Percentiles rank a stretch among this genome's conserved stretches.
Evolutionary conservation across 30 jellyfish, hydroid and myxozoan genomes (phyloP).

Genomic region (Aurelia aurita): DNA sequence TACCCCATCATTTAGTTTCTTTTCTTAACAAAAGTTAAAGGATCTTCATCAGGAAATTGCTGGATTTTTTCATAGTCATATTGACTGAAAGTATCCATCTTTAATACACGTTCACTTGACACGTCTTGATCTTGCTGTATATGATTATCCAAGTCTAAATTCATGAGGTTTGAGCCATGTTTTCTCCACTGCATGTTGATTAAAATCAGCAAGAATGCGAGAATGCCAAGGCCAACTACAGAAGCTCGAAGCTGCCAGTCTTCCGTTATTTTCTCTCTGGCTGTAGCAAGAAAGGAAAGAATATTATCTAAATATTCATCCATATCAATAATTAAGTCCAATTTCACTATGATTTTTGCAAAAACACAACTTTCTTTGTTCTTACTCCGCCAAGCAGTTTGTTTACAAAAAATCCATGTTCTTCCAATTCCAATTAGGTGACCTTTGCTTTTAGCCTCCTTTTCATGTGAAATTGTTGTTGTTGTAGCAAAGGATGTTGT

Average conservation of each 20-base stretch:
- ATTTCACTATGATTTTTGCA: too few relatives aligned
- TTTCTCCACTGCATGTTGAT: conserved; percentile 52
- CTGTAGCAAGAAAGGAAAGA: background rate
- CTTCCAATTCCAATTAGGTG: too few relatives aligned
- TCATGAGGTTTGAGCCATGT: conserved; percentile 52
- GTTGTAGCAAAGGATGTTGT: too few relatives aligned
- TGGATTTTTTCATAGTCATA: conserved; percentile 31
- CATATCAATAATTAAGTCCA: too few relatives aligned
- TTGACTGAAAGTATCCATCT: conserved; percentile 8
- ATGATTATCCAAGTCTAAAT: background rate
- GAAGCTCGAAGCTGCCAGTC: conserved; percentile 78
- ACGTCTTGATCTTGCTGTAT: background rate
- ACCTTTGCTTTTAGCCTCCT: too few relatives aligned
- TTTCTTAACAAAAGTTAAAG: conserved; percentile 67
- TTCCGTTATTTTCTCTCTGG: background rate
- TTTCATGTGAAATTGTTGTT: too few relatives aligned
- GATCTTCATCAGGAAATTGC: conserved; percentile 69
- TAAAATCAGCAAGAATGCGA: conserved; percentile 21
- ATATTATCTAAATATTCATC: too few relatives aligned
- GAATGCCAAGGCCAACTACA: conserved; percentile 14
- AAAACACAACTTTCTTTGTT: too few relatives aligned
- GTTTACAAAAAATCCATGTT: too few relatives aligned
- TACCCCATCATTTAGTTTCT: too few relatives aligned
- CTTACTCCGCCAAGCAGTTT: too few relatives aligned
- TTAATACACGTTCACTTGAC: conserved; percentile 22